These are phyloP conservation scores for Darwinula stevensoni DNA, from an alignment of 2,888 invertebrate species.

Conservation along the genomic window DNA sequence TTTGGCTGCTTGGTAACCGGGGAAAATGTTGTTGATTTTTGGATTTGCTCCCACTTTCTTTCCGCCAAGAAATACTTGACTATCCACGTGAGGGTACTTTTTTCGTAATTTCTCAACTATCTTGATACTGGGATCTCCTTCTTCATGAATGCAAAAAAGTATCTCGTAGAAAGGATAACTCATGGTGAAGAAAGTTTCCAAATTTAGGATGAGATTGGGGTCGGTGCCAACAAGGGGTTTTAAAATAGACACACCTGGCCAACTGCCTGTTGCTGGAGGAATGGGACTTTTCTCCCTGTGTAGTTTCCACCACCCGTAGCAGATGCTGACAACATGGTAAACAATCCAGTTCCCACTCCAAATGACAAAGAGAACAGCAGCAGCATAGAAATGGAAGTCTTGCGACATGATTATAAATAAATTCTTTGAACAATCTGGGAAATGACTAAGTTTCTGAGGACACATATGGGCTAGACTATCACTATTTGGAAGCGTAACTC, in stretches of 20 bases:
- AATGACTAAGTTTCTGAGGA: no score
- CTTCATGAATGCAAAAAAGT: conserved; percentile 73
- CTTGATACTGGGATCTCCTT: conserved; percentile 55
- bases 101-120: conserved; percentile 46
- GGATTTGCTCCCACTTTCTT: conserved; percentile 83
- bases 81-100: conserved; percentile 54
- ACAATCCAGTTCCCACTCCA: no score
- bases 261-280: conserved; percentile 30
- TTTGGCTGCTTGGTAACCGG: conserved; percentile 63
- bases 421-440: no score
- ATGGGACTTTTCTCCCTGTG: conserved; percentile 27
- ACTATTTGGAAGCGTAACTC: no score
- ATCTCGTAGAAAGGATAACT: conserved; percentile 74
- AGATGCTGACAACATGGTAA: no score
- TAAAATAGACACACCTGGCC: conserved; percentile 65
- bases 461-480: no score
- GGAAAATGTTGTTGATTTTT: conserved; percentile 97
- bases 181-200: conserved; percentile 85
- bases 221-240: conserved; percentile 85
- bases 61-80: conserved; percentile 38
- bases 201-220: conserved; percentile 58
- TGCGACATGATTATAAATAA: no score
- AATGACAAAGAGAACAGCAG: no score
- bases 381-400: no score
- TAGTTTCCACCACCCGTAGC: conserved; percentile 23